Evolutionary conservation across 2,888 invertebrate species (phyloP).

Genomic region (Macropis europaea): DNA sequence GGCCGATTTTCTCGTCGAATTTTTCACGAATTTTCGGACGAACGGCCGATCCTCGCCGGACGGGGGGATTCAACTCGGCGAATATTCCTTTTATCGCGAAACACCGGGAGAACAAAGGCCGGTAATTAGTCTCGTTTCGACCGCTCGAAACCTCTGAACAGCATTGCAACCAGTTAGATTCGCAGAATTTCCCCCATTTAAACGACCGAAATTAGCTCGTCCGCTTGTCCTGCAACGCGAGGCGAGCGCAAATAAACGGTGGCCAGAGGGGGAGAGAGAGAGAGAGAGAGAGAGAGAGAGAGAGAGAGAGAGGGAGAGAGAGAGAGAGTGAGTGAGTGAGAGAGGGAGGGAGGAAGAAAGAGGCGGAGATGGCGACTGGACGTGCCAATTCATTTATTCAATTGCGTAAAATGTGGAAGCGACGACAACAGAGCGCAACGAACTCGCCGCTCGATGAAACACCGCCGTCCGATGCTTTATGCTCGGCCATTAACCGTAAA

Average conservation of each 20-base stretch:
- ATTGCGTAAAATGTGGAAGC: constrained; percentile 67
- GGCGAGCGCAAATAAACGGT: constrained; percentile 28
- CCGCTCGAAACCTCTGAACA: constrained; percentile 14
- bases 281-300: background rate
- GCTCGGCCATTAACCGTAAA: constrained; percentile 30
- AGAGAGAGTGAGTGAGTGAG: background rate
- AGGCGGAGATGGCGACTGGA: constrained; percentile 34
- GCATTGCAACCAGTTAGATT: constrained; percentile 31
- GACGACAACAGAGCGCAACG: constrained; percentile 53
- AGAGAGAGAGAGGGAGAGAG: background rate
- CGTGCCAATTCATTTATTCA: constrained; percentile 70
- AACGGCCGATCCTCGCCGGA: background rate
- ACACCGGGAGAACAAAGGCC: constrained; percentile 4
- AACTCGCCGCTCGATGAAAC: constrained; percentile 40
- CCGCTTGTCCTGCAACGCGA: constrained; percentile 33
- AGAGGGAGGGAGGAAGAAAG: background rate
- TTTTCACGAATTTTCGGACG: background rate
- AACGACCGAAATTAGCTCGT: constrained; percentile 56
- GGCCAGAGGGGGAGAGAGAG: constrained; percentile 2
- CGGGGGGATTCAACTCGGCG: background rate
- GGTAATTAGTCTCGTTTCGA: constrained; percentile 6
- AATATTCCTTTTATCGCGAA: background rate
- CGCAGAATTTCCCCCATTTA: constrained; percentile 46
- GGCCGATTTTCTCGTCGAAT: no score
- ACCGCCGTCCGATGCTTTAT: constrained; percentile 17